A percentile compares a stretch with the other conserved stretches of the same genome.
phyloP scores from a whole-genome alignment of 2,888 invertebrate species.

The Pelosia muscerda region DNA sequence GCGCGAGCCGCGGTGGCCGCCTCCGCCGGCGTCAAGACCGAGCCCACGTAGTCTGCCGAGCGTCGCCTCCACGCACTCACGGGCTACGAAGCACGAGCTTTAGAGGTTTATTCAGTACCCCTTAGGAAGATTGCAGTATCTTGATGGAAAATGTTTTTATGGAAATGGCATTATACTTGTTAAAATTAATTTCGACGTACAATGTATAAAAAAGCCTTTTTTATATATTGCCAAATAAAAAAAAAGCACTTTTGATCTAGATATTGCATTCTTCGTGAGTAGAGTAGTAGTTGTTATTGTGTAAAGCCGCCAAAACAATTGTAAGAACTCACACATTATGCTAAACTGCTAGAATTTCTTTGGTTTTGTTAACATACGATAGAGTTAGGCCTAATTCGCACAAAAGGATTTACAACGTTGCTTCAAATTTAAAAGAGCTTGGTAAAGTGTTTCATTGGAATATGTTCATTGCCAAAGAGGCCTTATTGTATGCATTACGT shows the following conservation, averaged over 20 bases:
- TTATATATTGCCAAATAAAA: neutral
- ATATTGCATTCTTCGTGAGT: neutral
- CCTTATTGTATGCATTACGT: neutral
- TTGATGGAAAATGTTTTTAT: neutral
- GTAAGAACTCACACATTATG: neutral
- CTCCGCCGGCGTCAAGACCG: constrained; percentile 74
- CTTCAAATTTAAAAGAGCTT: neutral
- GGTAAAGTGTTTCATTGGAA: neutral
- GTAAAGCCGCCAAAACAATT: neutral
- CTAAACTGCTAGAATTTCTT: neutral
- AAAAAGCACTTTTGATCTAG: neutral
- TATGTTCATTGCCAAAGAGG: neutral
- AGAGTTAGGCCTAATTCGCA: neutral
- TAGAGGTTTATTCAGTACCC: neutral
- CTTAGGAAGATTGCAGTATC: neutral
- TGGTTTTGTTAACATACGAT: neutral
- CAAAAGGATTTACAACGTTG: neutral
- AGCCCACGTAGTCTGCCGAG: constrained; percentile 67
- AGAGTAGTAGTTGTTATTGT: neutral
- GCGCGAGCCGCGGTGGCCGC: constrained; percentile 91
- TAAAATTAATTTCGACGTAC: too few species aligned
- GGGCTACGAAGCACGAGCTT: too few species aligned
- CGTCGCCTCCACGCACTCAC: neutral
- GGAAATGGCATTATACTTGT: neutral
- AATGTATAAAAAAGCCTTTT: neutral